Base-by-base conservation (phyloP, 2,888 invertebrate species). In the Sympetrum striolatum region DNA sequence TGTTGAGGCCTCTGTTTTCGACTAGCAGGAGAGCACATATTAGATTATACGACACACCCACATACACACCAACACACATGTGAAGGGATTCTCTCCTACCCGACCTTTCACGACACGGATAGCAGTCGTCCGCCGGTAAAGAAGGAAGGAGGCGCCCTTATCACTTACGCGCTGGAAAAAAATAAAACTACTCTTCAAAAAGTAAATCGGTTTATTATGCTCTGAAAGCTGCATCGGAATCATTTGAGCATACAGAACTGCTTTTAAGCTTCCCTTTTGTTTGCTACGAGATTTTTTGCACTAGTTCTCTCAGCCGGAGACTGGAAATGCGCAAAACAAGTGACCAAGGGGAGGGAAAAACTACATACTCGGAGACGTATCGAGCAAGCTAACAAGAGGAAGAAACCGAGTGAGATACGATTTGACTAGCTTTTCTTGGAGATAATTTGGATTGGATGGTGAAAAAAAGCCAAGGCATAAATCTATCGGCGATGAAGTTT, bases 1-100 rank as follows among this genome's bases (percentile, higher is more conserved):
- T 86, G 58, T 86, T 86, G 86, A 60, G 86, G 86, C 86, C 86
- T 86, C 86, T 86, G 86, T 86, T 86, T 82, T 58, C 58, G 31
- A n/a, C 82, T 58, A 58, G n/a, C 35, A 53, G 48, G 10, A 53
- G 48, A 44, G 25, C 14, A 31, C 58, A 64, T 86, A 86, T 86
- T 86, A 86, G 86, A 86, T 86, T 86, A 86, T 86, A 64, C 60
- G 37, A 58, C 64, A 86, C 86, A 60, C 86, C 60, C 64, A 86
- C 86, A 37, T 60, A 64, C 82, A 58, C 86, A 82, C 82, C 22
- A 82, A 82, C 35, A 58, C 86, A 64, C 35, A 58, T 82, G 58
- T 58, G 86, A 58, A 86, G 86, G 86, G 60, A 60, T 86, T 86
- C 86, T 73, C 25, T 73, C 48, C 31, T 10, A 31, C 80, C 31